Percentiles rank a stretch among this genome's conserved stretches.
Evolutionary conservation across 2,888 invertebrate species (phyloP).

Genomic region (Spatulosminthurus flaviceps): DNA sequence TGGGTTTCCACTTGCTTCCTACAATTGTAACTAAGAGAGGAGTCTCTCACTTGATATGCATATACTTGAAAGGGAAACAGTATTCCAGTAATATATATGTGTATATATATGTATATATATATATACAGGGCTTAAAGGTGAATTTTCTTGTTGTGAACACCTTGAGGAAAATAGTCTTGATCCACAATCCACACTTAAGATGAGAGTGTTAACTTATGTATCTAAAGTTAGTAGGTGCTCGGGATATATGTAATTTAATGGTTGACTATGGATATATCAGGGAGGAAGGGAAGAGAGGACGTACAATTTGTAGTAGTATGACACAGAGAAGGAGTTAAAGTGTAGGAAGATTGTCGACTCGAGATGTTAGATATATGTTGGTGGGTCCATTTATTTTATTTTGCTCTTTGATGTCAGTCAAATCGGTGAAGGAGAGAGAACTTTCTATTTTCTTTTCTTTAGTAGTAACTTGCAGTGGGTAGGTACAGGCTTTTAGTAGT

Average conservation of each 20-base stretch:
- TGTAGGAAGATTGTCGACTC: constrained; percentile 29
- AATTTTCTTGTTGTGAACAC: no score
- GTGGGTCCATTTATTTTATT: constrained; percentile 53
- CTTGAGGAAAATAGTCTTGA: no score
- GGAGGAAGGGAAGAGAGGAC: neutral
- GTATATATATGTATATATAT: neutral
- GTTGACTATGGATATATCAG: neutral
- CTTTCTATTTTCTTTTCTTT: constrained; percentile 53
- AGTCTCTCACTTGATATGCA: neutral
- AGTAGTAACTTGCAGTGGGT: constrained; percentile 36
- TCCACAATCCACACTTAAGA: no score
- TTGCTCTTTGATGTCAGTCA: constrained; percentile 54
- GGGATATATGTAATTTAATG: neutral
- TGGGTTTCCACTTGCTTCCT: no score
- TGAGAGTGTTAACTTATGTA: no score
- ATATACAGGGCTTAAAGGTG: no score
- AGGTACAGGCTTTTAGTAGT: constrained; percentile 4
- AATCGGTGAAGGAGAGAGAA: constrained; percentile 49
- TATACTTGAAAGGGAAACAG: no score
- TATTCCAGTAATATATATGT: no score
- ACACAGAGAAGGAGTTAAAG: constrained; percentile 7
- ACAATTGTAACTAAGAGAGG: no score
- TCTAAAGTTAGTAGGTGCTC: no score
- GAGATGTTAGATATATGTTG: constrained; percentile 45
- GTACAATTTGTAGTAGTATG: neutral